Evolutionary conservation across 1,140 invertebrate genomes (phyloP).

Genomic region (Tetramorium parvispinum): DNA sequence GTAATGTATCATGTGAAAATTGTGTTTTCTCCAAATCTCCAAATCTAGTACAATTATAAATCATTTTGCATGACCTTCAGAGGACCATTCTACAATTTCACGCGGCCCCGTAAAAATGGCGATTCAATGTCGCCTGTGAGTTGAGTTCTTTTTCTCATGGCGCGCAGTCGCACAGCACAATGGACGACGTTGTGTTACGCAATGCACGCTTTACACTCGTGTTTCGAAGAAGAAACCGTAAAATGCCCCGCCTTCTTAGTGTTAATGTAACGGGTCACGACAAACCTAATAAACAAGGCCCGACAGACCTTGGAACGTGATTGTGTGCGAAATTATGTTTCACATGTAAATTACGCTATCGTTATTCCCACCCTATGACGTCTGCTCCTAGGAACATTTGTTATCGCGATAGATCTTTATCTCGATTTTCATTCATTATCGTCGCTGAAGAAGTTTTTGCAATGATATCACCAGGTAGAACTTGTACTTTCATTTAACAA

Average conservation of each 20-base stretch:
- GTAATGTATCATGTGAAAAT: conserved; percentile 27
- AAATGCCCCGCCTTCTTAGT: conserved; percentile 53
- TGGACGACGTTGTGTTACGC: conserved; percentile 21
- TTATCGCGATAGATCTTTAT: not conserved
- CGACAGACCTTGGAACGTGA: conserved; percentile 16
- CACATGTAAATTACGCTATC: not conserved
- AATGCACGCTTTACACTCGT: conserved; percentile 10
- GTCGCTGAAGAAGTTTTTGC: not conserved
- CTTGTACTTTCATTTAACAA: not conserved
- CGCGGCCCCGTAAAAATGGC: conserved; percentile 4
- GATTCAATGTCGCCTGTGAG: conserved; percentile 7
- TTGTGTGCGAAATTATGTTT: conserved; percentile 27
- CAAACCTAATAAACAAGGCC: conserved; percentile 33
- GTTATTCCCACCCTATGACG: not conserved
- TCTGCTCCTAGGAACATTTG: not conserved
- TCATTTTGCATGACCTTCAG: conserved; percentile 1
- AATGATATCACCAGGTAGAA: not conserved
- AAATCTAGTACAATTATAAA: not conserved
- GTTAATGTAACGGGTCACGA: conserved; percentile 38
- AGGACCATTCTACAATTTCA: conserved; percentile 4
- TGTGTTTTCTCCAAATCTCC: not conserved
- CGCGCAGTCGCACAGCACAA: conserved; percentile 21
- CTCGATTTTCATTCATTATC: not conserved
- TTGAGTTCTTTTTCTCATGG: conserved; percentile 7
- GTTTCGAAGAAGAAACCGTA: conserved; percentile 59